Base-by-base conservation (phyloP, 2,888 invertebrate genomes). In the Chymomyza procnemis region DNA sequence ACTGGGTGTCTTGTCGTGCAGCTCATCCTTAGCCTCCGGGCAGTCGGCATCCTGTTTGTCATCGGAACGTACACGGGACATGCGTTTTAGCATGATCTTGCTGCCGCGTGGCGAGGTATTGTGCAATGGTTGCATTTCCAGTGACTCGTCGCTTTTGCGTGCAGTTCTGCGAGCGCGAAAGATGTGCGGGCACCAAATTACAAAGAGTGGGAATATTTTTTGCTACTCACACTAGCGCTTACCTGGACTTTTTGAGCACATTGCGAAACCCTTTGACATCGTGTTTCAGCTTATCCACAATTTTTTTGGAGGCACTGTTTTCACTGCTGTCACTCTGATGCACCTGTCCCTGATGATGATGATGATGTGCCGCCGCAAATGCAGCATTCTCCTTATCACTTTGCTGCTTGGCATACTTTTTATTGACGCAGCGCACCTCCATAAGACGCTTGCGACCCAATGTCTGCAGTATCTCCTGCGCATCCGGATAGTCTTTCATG, bases 401-500 rank as follows among this genome's bases (percentile, higher is more conserved):
- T 65, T 88, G 86, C 5, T 88, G 85, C 73, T 91, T 92, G 2
- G 90, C 91, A 58, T 90, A 88, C 41, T 90, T 91, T 66, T 91
- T 92, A 67, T 92, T 91, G 0, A 93, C 93, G 91, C 93, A 93
- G 66, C 93, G 93, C 4, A 97, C 97, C 91, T 97, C 97, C 93
- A 96, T 96, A 61, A 97, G 91, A 14, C 97, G 93, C 86, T 97
- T 97, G 55, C 96, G 92, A 4, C 97, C 97, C 30, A 97, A 92
- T 9, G 95, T 96, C 89, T 97, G 97, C n/a, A 97, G 92, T 75
- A 97, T 97, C 77, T 97, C 97, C 90, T 98, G 97, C 0, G 98
- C 98, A 91, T 98, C 98, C 0, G 98, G 98, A 87, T 98, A 98
- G 90, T 98, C 98, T 90, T 98, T 98, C 95, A 98, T 97, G 0